Percentiles rank a stretch among this genome's conserved stretches.
Conservation (phyloP, 2,888 invertebrate species). For the Heliconius aoede region DNA sequence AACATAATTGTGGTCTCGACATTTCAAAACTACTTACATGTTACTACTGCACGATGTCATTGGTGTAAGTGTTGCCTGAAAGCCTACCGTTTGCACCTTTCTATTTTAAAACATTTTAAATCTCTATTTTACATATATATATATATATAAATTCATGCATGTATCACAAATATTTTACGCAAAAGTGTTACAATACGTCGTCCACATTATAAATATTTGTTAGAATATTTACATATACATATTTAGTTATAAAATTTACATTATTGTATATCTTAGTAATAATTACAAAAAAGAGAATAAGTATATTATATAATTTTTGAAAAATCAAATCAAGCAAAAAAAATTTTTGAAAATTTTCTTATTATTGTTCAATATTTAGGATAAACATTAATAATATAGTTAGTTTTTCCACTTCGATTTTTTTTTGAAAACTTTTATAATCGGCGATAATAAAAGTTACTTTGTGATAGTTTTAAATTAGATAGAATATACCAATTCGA, state of each 20-base stretch:
- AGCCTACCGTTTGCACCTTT: constrained; percentile 71
- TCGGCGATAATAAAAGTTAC: too few relatives aligned
- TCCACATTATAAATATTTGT: not conserved
- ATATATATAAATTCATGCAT: constrained; percentile 64
- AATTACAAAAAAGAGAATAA: not conserved
- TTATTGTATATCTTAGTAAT: not conserved
- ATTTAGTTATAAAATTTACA: not conserved
- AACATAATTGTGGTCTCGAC: constrained; percentile 47
- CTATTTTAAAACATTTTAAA: constrained; percentile 53
- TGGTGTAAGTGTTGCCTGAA: constrained; percentile 76
- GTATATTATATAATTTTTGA: too few relatives aligned
- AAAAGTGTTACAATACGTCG: not conserved
- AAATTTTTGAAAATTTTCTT: too few relatives aligned
- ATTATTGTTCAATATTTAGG: too few relatives aligned
- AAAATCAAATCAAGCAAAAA: too few relatives aligned
- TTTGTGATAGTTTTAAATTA: too few relatives aligned
- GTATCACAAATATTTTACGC: constrained; percentile 57
- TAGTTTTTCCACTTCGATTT: too few relatives aligned
- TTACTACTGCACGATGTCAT: constrained; percentile 69
- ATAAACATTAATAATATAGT: too few relatives aligned
- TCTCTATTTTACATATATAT: constrained; percentile 50
- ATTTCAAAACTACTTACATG: constrained; percentile 49
- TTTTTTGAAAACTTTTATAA: too few relatives aligned
- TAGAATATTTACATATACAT: not conserved
- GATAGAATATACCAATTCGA: too few relatives aligned